phyloP scores from a whole-genome alignment of 2,113 vertebrate species.

The Amphiprion percula region DNA sequence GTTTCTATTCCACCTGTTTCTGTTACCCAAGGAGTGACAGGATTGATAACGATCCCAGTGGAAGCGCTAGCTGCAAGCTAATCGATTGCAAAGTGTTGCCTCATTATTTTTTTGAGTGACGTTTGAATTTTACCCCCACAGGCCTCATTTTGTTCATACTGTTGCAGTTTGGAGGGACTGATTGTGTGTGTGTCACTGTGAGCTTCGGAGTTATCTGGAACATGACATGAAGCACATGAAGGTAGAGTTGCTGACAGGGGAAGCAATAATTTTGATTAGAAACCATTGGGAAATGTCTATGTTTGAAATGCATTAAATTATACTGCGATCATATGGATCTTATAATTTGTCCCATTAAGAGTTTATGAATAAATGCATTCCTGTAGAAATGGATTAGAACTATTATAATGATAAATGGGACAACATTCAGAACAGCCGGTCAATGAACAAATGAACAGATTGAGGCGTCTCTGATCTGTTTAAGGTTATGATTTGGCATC shows the following conservation, averaged over 20 bases:
- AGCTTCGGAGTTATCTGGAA: slow-evolving; percentile 7
- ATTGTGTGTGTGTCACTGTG: slow-evolving; percentile 6
- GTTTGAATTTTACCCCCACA: background rate
- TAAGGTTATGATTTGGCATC: background rate
- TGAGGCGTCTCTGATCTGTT: background rate
- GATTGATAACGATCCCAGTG: slow-evolving; percentile 40
- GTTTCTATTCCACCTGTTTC: slow-evolving; percentile 5
- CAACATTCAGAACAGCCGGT: slow-evolving; percentile 4
- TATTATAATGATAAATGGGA: background rate
- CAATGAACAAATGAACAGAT: slow-evolving; percentile 28
- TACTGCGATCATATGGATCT: background rate
- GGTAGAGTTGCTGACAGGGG: background rate
- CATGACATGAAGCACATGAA: background rate
- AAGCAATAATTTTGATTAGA: background rate
- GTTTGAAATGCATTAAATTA: background rate
- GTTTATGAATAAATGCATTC: too few species aligned
- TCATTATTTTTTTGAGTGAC: slow-evolving; percentile 40
- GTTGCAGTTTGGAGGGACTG: background rate
- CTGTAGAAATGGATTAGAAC: too few species aligned
- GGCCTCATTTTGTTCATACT: background rate
- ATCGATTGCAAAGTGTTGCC: slow-evolving; percentile 65
- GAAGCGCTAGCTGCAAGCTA: slow-evolving; percentile 35
- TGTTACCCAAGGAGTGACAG: background rate
- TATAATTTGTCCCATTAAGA: too few species aligned
- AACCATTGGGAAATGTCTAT: background rate